phyloP scores from a whole-genome alignment of 2,113 vertebrate genomes.

The Strigops habroptila region DNA sequence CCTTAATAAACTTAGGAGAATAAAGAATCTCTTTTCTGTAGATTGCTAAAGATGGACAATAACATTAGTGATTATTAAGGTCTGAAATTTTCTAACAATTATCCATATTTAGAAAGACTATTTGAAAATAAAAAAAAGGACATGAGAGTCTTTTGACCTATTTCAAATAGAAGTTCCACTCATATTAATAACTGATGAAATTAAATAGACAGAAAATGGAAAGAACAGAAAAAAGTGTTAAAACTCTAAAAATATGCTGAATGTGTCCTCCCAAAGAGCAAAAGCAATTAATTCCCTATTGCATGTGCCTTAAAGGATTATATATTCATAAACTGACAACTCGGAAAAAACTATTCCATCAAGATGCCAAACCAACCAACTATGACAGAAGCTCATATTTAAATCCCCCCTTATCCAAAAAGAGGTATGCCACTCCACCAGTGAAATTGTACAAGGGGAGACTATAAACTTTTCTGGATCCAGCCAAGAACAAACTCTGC shows the following conservation, averaged over 20 bases:
- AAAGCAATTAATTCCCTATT: conserved; percentile 43
- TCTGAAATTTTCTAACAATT: not conserved
- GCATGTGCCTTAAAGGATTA: conserved; percentile 12
- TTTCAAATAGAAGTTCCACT: conserved; percentile 3
- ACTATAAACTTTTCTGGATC: not conserved
- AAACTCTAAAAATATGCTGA: conserved; percentile 25
- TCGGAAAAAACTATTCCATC: not conserved
- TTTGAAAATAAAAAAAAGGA: not conserved
- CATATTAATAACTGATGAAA: not conserved
- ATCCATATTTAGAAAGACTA: not conserved
- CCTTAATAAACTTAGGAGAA: conserved; percentile 1
- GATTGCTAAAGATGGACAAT: not conserved
- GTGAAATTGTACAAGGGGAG: not conserved
- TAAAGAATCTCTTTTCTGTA: not conserved
- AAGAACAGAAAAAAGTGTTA: not conserved
- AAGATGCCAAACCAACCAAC: not conserved
- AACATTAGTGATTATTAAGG: not conserved
- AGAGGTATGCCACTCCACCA: not conserved
- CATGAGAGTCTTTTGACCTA: not conserved
- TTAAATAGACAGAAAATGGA: not conserved
- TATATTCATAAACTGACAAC: conserved; percentile 12
- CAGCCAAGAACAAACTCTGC: not conserved
- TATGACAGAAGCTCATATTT: not conserved
- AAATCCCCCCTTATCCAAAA: not conserved
- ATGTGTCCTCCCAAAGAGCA: not conserved